Percentiles rank a stretch among this genome's conserved stretches.
phyloP scores from a whole-genome alignment of 2,888 invertebrate species.

The Tuta absoluta region DNA sequence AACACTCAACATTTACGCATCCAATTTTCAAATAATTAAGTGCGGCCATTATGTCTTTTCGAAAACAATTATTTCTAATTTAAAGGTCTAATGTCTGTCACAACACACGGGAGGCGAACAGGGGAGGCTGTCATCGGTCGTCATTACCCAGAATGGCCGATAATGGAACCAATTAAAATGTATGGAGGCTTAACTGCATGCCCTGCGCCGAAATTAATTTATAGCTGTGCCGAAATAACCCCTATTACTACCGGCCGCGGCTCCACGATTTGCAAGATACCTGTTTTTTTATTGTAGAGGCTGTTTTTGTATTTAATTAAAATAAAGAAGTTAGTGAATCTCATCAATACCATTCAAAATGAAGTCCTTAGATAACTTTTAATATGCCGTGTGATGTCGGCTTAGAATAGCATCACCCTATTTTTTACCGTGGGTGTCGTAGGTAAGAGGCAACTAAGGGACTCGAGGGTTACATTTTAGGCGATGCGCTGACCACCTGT shows the following conservation, averaged over 20 bases:
- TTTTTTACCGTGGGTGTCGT: too few relatives aligned
- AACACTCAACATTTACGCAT: not conserved
- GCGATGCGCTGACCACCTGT: too few relatives aligned
- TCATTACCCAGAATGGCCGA: constrained; percentile 73
- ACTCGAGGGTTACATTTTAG: too few relatives aligned
- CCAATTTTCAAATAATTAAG: constrained; percentile 20
- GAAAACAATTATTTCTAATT: constrained; percentile 48
- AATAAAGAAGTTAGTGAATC: not conserved
- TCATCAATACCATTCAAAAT: too few relatives aligned
- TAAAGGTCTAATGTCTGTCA: constrained; percentile 41
- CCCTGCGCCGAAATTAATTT: constrained; percentile 78
- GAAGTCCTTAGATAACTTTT: too few relatives aligned
- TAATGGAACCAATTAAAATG: constrained; percentile 81
- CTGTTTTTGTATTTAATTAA: not conserved
- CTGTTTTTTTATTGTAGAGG: not conserved
- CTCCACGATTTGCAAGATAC: not conserved
- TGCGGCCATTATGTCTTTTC: constrained; percentile 19
- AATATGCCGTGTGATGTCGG: too few relatives aligned
- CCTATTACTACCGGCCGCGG: constrained; percentile 48
- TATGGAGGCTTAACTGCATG: constrained; percentile 80
- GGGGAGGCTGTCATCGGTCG: constrained; percentile 61
- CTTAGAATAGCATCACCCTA: too few relatives aligned
- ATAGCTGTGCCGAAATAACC: constrained; percentile 74
- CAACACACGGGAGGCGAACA: constrained; percentile 47
- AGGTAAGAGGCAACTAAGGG: too few relatives aligned